These are phyloP conservation scores for Eulemur albifrons DNA, from an alignment of 2,797 vertebrate species.

Conservation along the genomic window DNA sequence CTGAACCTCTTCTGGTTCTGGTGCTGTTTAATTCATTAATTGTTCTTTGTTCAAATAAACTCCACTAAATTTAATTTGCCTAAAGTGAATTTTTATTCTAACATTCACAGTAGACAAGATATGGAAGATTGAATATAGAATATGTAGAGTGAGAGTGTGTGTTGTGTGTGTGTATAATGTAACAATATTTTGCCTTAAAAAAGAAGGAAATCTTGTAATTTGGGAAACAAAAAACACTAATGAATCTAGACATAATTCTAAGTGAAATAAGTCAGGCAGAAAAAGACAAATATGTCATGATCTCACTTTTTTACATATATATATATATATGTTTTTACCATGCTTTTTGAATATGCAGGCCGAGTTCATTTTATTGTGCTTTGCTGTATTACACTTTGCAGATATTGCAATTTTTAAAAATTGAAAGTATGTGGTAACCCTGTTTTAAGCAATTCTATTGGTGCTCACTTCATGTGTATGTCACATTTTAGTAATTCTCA, in stretches of 20 bases:
- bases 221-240: background rate
- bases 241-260: background rate
- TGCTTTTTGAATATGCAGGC: too few relatives aligned
- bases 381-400: too few relatives aligned
- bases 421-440: too few relatives aligned
- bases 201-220: background rate
- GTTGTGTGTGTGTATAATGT: background rate
- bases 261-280: background rate
- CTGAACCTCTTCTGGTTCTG: background rate
- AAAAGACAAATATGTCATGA: background rate
- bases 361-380: too few relatives aligned
- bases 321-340: too few relatives aligned
- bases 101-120: background rate
- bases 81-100: background rate
- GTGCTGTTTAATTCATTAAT: background rate
- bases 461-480: too few relatives aligned
- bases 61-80: background rate
- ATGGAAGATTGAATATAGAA: background rate
- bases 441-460: too few relatives aligned
- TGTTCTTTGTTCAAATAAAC: background rate
- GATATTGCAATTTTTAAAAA: too few relatives aligned
- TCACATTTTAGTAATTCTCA: too few relatives aligned
- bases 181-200: background rate
- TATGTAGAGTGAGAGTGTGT: accelerated
- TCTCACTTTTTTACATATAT: background rate